phyloP scores from a whole-genome alignment of 92 coral and sea anemone species.

The Phenganax stokvisi region DNA sequence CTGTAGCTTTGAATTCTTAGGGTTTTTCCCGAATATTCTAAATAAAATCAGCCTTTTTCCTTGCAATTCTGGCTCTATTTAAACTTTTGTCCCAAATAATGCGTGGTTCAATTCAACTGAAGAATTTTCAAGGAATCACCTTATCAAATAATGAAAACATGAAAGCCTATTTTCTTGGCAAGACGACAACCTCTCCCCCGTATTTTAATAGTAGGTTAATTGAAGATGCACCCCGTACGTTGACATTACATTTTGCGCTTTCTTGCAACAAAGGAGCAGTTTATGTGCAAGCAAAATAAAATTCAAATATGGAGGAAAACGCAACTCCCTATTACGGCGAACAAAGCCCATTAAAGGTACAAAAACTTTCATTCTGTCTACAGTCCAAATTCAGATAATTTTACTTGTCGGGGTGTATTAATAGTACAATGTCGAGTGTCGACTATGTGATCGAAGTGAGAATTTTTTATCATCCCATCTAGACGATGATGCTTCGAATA shows the following conservation, averaged over 20 bases:
- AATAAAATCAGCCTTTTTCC: neutral
- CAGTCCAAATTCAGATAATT: neutral
- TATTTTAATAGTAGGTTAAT: too few relatives aligned
- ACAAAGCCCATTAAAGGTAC: constrained; percentile 3
- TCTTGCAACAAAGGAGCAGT: too few relatives aligned
- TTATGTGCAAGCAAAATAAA: neutral
- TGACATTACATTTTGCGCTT: too few relatives aligned
- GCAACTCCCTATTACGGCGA: neutral
- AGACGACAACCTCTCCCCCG: too few relatives aligned
- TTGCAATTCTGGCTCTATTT: too few relatives aligned
- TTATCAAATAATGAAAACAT: too few relatives aligned
- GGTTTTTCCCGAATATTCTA: neutral
- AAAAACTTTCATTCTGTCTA: neutral
- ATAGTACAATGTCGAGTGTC: neutral
- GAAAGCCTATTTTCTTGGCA: too few relatives aligned
- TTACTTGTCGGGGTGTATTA: neutral
- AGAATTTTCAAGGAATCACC: too few relatives aligned
- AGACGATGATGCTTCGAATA: constrained; percentile 15
- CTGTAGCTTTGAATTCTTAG: too few relatives aligned
- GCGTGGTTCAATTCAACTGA: too few relatives aligned
- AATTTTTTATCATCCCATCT: neutral
- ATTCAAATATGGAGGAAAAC: constrained; percentile 1
- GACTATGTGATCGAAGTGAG: neutral
- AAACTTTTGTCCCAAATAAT: too few relatives aligned
- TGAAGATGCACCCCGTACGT: too few relatives aligned